phyloP scores from a whole-genome alignment of 2,888 invertebrate species.

The Athalia rosae region DNA sequence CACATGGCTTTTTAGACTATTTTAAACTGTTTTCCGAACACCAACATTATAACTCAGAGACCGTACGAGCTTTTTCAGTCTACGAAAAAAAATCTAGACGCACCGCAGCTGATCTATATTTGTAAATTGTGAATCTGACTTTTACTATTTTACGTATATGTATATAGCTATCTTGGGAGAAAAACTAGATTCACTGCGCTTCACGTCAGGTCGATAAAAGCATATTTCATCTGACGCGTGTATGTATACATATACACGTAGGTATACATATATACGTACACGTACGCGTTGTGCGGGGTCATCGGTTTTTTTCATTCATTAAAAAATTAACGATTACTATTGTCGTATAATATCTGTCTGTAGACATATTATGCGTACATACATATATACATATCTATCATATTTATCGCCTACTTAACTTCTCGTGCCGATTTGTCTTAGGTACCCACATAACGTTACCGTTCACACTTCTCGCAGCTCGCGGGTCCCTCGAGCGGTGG shows the following conservation, averaged over 20 bases:
- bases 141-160: too few relatives aligned
- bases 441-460: constrained; percentile 46
- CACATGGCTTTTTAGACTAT: constrained; percentile 37
- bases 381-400: constrained; percentile 60
- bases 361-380: background rate
- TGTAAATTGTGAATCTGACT: too few relatives aligned
- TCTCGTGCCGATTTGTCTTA: constrained; percentile 66
- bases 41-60: background rate
- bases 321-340: constrained; percentile 64
- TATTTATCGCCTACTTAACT: constrained; percentile 67
- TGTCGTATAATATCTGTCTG: constrained; percentile 54
- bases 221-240: too few relatives aligned
- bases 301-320: constrained; percentile 47
- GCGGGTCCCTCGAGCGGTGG: constrained; percentile 46
- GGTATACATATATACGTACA: too few relatives aligned
- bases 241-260: too few relatives aligned
- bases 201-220: constrained; percentile 58
- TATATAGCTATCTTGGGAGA: background rate
- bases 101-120: background rate
- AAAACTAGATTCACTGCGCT: constrained; percentile 51
- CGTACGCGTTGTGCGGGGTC: too few relatives aligned
- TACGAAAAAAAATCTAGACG: background rate
- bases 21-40: constrained; percentile 37
- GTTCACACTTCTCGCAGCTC: constrained; percentile 37
- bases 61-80: background rate